Evolutionary conservation across 2,797 vertebrate species (phyloP), one percentile per base, ranked within the genome.

Genomic region (Pseudocheirus occidentalis): DNA sequence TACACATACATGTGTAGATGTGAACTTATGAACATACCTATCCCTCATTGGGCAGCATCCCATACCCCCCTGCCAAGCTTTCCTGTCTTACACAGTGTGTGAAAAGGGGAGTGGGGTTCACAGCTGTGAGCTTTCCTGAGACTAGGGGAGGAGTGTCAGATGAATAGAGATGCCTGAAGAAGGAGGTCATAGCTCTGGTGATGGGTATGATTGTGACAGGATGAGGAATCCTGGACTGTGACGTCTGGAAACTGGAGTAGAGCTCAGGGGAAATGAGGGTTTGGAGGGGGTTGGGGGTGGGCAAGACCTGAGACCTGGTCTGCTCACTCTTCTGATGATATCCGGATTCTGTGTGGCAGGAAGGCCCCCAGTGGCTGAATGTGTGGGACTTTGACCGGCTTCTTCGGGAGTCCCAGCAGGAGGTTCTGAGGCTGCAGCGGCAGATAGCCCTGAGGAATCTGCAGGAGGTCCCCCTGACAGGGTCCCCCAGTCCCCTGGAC

Each of bases 361-460:
- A 99, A 91, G 98, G 98, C 95, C 97, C 99, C 94, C 94, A 94
- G 96, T 98, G 98, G 94, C 98, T 98, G 91, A 98, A 98, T 16
- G 31, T 98, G 97, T 96, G 97, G 29, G 99, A 99, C 96, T 99
- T 99, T 16, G 99, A 99, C 97, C 99, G 98, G 94, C 99, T 99
- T 95, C 98, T 99, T 95, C 98, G 99, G 91, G 99, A 99, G 97
- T 99, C 99, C 95, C 99, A 99, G 98, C 99, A 98, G 96, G 99
- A 99, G 98, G 99, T 99, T 87, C 94, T 99, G 95, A 98, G 99
- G 92, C 98, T 99, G 94, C 99, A 99, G 98, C 99, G 99, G 93
- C 99, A 99, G 98, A 99, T 99, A 0, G 99, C 99, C 0, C 98
- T 99, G 98, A 98, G 98, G 96, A 98, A 98, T 92, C 98, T 98